Conservation (phyloP, 1,140 invertebrate genomes). For the Anagrus nilaparvatae region DNA sequence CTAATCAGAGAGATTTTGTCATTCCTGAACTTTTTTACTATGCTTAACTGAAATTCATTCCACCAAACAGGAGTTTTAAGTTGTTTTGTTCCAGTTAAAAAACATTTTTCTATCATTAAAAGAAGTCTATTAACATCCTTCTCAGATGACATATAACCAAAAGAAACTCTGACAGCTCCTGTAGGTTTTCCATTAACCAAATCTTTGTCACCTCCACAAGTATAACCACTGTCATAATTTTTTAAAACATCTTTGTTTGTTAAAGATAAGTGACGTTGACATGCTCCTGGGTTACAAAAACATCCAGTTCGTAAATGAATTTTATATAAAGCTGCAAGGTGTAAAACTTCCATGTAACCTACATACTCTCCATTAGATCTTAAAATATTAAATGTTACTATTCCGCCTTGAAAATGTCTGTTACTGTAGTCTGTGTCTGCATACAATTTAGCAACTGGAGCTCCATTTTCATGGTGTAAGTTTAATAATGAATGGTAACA, state of each 20-base stretch:
- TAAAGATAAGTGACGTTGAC: conserved; percentile 70
- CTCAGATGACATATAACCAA: conserved; percentile 81
- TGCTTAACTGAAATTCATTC: conserved; percentile 14
- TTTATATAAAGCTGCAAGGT: conserved; percentile 77
- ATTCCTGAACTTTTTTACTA: conserved; percentile 1
- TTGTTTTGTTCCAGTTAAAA: conserved; percentile 39
- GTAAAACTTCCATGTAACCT: conserved; percentile 83
- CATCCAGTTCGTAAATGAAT: conserved; percentile 87
- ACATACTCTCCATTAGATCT: conserved; percentile 67
- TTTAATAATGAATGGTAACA: conserved; percentile 53
- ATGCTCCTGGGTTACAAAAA: conserved; percentile 94
- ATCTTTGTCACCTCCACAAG: conserved; percentile 85
- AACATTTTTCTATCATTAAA: conserved; percentile 62
- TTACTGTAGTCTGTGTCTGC: conserved; percentile 57
- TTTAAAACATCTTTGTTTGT: conserved; percentile 57
- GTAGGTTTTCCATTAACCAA: conserved; percentile 83
- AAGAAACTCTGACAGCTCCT: conserved; percentile 84
- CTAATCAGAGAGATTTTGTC: background rate
- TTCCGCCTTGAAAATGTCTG: conserved; percentile 61
- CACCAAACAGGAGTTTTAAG: conserved; percentile 28
- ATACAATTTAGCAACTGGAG: conserved; percentile 63
- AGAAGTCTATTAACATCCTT: conserved; percentile 64
- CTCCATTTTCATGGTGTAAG: conserved; percentile 66
- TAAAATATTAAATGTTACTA: conserved; percentile 82
- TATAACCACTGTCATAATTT: conserved; percentile 79